Percentiles rank a stretch among this genome's conserved stretches.
Evolutionary conservation across 64 coral and sea anemone species (phyloP).

Genomic region (Montipora foliosa): DNA sequence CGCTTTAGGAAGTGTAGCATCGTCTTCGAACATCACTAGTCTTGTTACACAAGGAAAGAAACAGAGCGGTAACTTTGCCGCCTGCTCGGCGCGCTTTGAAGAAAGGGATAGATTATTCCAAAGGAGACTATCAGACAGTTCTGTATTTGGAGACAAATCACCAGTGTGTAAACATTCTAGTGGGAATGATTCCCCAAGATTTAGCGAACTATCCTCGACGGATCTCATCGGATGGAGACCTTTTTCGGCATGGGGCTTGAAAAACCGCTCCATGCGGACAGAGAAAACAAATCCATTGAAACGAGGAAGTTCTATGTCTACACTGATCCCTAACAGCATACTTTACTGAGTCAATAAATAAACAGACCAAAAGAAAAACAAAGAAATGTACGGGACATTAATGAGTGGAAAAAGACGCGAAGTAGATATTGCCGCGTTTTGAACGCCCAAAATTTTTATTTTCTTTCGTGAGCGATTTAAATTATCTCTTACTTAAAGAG

Average conservation of each 20-base stretch:
- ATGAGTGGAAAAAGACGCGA: too few species aligned
- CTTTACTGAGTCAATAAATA: neutral
- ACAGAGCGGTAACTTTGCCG: neutral
- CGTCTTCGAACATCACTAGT: neutral
- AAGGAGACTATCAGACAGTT: slow-evolving; percentile 49
- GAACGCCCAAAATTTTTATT: too few species aligned
- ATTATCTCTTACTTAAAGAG: too few species aligned
- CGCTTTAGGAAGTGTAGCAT: neutral
- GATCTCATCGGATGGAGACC: slow-evolving; percentile 54
- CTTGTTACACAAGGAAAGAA: neutral
- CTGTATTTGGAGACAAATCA: neutral
- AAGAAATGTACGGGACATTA: neutral
- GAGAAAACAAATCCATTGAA: neutral
- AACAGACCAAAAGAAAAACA: neutral
- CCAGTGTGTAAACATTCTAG: neutral
- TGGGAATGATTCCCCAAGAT: neutral
- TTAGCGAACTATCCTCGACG: slow-evolving; percentile 50
- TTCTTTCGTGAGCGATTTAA: too few species aligned
- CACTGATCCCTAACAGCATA: slow-evolving; percentile 32
- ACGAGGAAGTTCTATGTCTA: slow-evolving; percentile 16
- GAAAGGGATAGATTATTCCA: neutral
- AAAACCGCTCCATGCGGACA: neutral
- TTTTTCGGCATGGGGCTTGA: neutral
- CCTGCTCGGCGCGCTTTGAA: neutral
- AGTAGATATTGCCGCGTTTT: too few species aligned